Conservation (phyloP, 2,797 vertebrate species). For the Trematomus bernacchii region DNA sequence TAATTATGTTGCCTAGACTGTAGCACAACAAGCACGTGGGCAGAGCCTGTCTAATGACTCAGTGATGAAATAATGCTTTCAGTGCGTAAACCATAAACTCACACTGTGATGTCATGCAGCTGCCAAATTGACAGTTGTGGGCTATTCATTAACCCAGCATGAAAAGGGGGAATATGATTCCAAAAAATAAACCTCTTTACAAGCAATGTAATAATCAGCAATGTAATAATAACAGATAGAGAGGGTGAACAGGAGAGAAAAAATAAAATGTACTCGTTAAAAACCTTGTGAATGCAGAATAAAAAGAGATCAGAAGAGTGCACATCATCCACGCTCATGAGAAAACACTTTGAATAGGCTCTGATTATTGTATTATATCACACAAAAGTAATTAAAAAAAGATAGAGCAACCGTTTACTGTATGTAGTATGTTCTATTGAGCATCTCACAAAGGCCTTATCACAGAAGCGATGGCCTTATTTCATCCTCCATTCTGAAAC, state of each 20-base stretch:
- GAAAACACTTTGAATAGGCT: constrained; percentile 1
- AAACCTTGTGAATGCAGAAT: background rate
- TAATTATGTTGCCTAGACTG: background rate
- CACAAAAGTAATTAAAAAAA: background rate
- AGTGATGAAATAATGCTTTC: constrained; percentile 29
- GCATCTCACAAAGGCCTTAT: background rate
- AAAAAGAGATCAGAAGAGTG: background rate
- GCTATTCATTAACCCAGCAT: constrained; percentile 7
- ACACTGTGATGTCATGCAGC: constrained; percentile 36
- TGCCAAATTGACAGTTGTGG: constrained; percentile 38
- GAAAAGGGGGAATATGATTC: background rate
- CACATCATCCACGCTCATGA: background rate
- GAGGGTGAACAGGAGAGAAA: background rate
- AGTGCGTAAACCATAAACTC: background rate
- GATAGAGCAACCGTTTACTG: background rate
- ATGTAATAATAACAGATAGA: background rate
- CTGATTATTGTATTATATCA: constrained; percentile 30
- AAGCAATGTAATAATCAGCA: background rate
- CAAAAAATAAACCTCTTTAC: constrained; percentile 29
- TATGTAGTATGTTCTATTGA: background rate
- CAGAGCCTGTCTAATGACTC: constrained; percentile 36
- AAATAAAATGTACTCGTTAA: background rate
- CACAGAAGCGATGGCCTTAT: background rate
- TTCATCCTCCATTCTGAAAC: background rate
- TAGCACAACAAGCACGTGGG: background rate